Percentiles rank a stretch among this genome's conserved stretches.
Conservation (phyloP, 2,113 vertebrate genomes). For the Numenius arquata region DNA sequence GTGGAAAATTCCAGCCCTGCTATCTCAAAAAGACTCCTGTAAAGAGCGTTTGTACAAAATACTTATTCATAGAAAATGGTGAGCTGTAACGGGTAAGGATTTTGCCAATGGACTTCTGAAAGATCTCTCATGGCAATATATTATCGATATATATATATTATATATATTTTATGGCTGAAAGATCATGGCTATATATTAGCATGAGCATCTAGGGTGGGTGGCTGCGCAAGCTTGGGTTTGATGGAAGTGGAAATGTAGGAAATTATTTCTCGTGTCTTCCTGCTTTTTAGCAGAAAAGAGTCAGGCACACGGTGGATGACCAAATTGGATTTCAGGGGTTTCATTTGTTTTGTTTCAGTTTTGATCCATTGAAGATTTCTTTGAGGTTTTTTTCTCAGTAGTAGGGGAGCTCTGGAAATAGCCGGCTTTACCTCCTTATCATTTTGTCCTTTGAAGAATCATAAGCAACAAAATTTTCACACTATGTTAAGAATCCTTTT, state of each 20-base stretch:
- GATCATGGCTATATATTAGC: background rate
- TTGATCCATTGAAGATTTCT: background rate
- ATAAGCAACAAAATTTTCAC: background rate
- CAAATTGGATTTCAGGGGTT: background rate
- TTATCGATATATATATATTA: background rate
- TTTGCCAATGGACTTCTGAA: background rate
- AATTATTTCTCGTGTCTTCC: background rate
- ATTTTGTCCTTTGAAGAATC: background rate
- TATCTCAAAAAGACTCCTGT: background rate
- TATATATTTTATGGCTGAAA: no score
- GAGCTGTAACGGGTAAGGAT: background rate
- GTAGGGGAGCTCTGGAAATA: background rate
- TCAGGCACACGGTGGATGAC: background rate
- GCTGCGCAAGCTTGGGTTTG: background rate
- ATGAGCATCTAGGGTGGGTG: background rate
- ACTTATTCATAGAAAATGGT: background rate
- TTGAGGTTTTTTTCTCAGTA: background rate
- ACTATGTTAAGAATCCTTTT: background rate
- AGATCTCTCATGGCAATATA: background rate
- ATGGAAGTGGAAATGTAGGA: background rate
- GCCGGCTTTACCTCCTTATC: background rate
- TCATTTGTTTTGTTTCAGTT: background rate
- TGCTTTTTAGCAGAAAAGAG: background rate
- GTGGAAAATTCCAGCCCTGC: background rate
- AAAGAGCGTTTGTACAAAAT: background rate